Base-by-base conservation (phyloP, 2,113 vertebrate species). In the Nestor notabilis region DNA sequence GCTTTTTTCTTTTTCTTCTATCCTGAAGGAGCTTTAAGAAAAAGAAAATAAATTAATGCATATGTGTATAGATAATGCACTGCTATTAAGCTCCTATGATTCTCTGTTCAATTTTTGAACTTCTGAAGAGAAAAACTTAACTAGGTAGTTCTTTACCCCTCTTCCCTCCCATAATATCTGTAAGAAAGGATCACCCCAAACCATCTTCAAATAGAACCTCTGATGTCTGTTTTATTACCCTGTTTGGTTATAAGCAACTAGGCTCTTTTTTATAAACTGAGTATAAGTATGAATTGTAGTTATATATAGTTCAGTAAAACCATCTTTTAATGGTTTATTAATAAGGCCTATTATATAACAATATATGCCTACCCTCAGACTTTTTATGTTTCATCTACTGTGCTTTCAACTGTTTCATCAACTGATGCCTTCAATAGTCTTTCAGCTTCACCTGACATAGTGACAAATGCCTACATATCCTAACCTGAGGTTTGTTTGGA, bases 91-190 rank as follows among this genome's bases (percentile, higher is more conserved):
- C 10, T 78, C 5, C 9, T 0, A 0, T 27, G 21, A 12, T 64
- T 78, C 43, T 28, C 23, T 58, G 9, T 50, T 82, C 24, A 44
- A 13, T 83, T 88, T 85, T 29, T 11, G 76, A 39, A 72, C 7
- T 20, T 27, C 37, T 87, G 76, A 39, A 33, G 37, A 55, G 68
- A 79, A 53, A 53, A 84, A 39, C 18, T 69, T 71, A 56, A 58
- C 17, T 31, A 15, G 19, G 10, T 50, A 44, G 2, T 9, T 72
- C 39, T 56, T 88, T 37, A 7, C 2, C 5, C 12, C 8, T 77
- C 27, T 49, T 39, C 17, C 5, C 8, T 16, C 0, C 0, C 0
- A 5, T 43, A 79, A 17, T 23, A 61, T 14, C 20, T 69, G 2
- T 50, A 33, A 49, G 31, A 47, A 82, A 83, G 24, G 7, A 21